phyloP scores from a whole-genome alignment of 2,113 vertebrate species.

The Galemys pyrenaicus region DNA sequence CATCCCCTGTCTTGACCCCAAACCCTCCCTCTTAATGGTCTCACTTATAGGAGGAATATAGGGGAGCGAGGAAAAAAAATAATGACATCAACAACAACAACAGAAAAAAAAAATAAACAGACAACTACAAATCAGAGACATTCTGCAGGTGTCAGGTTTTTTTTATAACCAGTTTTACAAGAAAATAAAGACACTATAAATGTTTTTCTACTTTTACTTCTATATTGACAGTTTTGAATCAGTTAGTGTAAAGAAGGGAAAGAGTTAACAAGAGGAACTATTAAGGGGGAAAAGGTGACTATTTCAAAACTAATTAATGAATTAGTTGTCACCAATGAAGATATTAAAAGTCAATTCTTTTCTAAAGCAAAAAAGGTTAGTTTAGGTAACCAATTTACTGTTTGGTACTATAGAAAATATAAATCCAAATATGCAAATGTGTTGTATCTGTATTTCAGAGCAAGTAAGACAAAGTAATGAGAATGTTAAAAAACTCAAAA shows the following conservation, averaged over 20 bases:
- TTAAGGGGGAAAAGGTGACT: not conserved
- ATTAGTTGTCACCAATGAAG: not conserved
- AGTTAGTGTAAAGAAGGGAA: not conserved
- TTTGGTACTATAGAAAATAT: conserved; percentile 72
- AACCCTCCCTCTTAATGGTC: too few relatives aligned
- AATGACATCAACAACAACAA: too few relatives aligned
- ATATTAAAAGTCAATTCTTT: conserved; percentile 72
- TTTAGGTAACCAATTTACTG: conserved; percentile 71
- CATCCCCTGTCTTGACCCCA: too few relatives aligned
- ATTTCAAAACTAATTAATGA: not conserved
- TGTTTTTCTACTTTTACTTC: not conserved
- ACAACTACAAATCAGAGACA: too few relatives aligned
- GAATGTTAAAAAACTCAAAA: not conserved
- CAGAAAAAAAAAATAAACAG: too few relatives aligned
- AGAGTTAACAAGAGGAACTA: not conserved
- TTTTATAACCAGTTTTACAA: not conserved
- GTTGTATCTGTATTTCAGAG: not conserved
- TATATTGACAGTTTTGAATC: not conserved
- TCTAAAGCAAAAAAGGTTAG: conserved; percentile 79
- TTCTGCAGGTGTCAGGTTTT: too few relatives aligned
- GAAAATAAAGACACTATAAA: not conserved
- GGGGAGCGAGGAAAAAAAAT: too few relatives aligned
- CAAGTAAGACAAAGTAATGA: not conserved
- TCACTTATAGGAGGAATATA: too few relatives aligned
- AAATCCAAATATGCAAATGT: not conserved